A percentile compares a stretch with the other conserved stretches of the same genome.
These are phyloP conservation scores for Microcebus tavaratra DNA, from an alignment of 2,113 vertebrate genomes.

Conservation along the genomic window DNA sequence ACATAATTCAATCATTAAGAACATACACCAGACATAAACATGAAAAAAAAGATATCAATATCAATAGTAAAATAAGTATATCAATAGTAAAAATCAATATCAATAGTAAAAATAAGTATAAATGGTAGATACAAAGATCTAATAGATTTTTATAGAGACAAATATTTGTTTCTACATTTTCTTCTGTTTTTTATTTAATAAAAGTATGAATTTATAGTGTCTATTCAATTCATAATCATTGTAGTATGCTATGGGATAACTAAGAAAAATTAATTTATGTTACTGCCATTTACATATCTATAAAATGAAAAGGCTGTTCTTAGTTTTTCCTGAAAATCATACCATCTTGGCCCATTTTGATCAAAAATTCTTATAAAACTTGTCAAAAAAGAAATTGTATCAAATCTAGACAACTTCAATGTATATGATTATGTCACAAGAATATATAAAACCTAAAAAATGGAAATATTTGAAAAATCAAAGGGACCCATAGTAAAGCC, in stretches of 20 bases:
- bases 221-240: not conserved
- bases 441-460: not conserved
- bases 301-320: not conserved
- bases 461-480: not conserved
- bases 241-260: not conserved
- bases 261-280: not conserved
- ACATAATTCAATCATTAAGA: not conserved
- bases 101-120: not conserved
- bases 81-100: not conserved
- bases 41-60: not conserved
- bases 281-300: not conserved
- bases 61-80: not conserved
- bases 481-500: not conserved
- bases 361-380: not conserved
- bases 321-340: not conserved
- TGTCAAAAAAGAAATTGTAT: not conserved
- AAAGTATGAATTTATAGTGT: not conserved
- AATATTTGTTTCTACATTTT: not conserved
- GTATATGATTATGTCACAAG: not conserved
- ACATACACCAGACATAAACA: not conserved
- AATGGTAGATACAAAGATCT: not conserved
- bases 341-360: not conserved
- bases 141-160: not conserved
- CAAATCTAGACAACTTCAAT: not conserved
- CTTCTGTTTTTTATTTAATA: not conserved